phyloP scores from a whole-genome alignment of 1,140 invertebrate species.

The Lepidostoma basale region DNA sequence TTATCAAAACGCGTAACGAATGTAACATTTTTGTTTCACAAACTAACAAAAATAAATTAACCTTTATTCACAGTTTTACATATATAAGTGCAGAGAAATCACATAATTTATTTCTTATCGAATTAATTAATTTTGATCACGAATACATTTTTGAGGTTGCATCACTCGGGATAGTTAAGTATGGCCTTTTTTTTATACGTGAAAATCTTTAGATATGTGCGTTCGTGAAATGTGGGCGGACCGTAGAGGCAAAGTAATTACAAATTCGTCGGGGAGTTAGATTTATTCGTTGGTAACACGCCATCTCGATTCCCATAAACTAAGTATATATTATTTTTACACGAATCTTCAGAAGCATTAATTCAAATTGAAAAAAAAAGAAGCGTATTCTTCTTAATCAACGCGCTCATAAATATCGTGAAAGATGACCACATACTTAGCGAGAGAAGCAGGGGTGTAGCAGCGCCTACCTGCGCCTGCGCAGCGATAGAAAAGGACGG shows the following conservation, averaged over 20 bases:
- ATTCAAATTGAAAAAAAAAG: conserved; percentile 17
- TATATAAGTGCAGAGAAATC: too few species aligned
- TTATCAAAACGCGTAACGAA: too few species aligned
- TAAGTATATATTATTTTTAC: conserved; percentile 1
- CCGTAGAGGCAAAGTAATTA: background rate
- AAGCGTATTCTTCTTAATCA: too few species aligned
- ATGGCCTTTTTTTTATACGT: background rate
- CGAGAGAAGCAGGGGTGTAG: too few species aligned
- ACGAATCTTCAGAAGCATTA: conserved; percentile 15
- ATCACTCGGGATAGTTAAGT: background rate
- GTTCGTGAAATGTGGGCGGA: conserved; percentile 14
- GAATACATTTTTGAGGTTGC: background rate
- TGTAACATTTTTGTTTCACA: too few species aligned
- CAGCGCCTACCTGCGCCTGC: too few species aligned
- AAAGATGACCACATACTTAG: too few species aligned
- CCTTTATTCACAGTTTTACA: too few species aligned
- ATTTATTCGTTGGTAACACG: conserved; percentile 20
- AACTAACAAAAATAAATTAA: too few species aligned
- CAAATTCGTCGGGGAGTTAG: background rate
- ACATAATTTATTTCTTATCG: background rate
- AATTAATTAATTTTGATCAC: background rate
- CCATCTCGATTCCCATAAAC: background rate
- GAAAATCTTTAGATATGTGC: background rate
- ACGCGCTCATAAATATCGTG: too few species aligned
- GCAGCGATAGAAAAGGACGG: too few species aligned